Evolutionary conservation across 2,888 invertebrate genomes (phyloP), one percentile per base, ranked within the genome.

Genomic region (Serrognathus titanus): DNA sequence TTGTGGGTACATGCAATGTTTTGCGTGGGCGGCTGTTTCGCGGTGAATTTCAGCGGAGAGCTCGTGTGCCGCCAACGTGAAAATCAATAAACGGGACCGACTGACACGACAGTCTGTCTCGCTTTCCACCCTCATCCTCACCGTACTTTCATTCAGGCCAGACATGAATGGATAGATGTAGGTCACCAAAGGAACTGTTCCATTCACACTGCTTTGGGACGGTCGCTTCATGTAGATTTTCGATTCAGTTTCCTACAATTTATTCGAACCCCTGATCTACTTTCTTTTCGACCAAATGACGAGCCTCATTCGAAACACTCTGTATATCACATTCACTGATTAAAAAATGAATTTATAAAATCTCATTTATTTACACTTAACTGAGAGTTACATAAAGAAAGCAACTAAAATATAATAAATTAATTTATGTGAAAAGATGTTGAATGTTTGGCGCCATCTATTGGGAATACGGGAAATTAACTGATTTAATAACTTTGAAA

Each of bases 101-200:
- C 53, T 39, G 51, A 52, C 43, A 16, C 43, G 12, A 20, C 43
- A 39, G n/a, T 43, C 24, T 12, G 53, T 52, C 53, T 52, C 48
- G 3, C 48, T 50, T 37, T 38, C 50, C 51, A 58, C 53, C 58
- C 58, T 52, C 53, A 45, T 46, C 41, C 53, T 12, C 40, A n/a
- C 41, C 64, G 62, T 60, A 46, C 61, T 68, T 69, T 68, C 72
- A 71, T 72, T 72, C 69, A 72, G 63, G 65, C 24, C 24, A 67
- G 70, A 65, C 70, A 71, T 73, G 73, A 73, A 73, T 73, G 73
- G 71, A 64, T 58, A 46, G 50, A 57, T 57, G 46, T 57, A 53
- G 57, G 57, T 57, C 57, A 57, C 41, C 56, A 16, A 40, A 56
- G 56, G 47, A 56, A 51, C 41, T 43, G 48, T 47, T 43, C 43